Conservation (phyloP, 2,888 invertebrate species). For the Agonopterix subpropinquella region DNA sequence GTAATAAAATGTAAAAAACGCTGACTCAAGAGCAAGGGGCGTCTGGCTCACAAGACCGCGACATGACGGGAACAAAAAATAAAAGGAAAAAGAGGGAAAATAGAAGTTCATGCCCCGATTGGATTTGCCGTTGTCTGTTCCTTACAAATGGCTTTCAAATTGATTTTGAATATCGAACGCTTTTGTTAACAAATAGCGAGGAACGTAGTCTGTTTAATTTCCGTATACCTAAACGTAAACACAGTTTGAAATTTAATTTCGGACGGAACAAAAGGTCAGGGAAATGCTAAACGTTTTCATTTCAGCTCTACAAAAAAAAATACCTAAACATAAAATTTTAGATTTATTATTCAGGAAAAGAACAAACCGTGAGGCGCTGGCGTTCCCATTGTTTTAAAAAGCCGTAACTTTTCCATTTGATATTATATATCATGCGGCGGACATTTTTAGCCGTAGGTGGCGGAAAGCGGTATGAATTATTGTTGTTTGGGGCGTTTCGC, state of each 20-base stretch:
- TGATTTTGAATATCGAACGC: conserved; percentile 63
- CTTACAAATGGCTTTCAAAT: conserved; percentile 71
- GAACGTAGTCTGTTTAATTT: conserved; percentile 5
- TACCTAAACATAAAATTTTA: conserved; percentile 28
- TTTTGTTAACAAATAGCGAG: conserved; percentile 45
- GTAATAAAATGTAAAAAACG: conserved; percentile 69
- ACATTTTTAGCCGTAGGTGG: conserved; percentile 75
- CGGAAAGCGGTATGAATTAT: conserved; percentile 74
- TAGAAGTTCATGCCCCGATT: conserved; percentile 61
- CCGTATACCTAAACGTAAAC: conserved; percentile 1
- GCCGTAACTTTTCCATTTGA: conserved; percentile 69
- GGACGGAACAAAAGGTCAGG: conserved; percentile 2
- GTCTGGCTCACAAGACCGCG: conserved; percentile 69
- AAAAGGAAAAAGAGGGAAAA: conserved; percentile 50
- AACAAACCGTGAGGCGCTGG: conserved; percentile 38
- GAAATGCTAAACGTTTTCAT: conserved; percentile 11
- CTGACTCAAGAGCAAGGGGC: conserved; percentile 71
- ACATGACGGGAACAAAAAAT: conserved; percentile 55
- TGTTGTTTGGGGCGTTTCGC: conserved; percentile 69
- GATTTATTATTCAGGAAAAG: conserved; percentile 55
- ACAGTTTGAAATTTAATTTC: conserved; percentile 8
- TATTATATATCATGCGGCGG: conserved; percentile 71
- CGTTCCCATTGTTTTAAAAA: conserved; percentile 69
- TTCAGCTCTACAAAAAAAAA: conserved; percentile 11
- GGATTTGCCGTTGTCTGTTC: conserved; percentile 71